These are phyloP conservation scores for Chlamydotis undulata DNA, from an alignment of 2,113 vertebrate species.

Conservation along the genomic window DNA sequence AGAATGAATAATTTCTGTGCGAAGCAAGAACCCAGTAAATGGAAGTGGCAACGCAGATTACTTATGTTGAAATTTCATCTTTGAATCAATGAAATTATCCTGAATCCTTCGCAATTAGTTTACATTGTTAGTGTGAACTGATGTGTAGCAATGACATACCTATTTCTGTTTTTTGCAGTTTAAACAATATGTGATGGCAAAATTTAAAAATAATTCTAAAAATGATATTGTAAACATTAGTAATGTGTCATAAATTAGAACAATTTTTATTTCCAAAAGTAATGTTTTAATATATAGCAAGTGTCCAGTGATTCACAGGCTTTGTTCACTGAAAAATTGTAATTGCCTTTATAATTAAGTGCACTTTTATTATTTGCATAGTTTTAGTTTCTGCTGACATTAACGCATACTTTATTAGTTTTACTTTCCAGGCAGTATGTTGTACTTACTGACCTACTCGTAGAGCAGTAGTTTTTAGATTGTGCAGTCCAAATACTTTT, in stretches of 20 bases:
- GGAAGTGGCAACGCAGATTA: background rate
- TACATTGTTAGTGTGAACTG: background rate
- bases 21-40: background rate
- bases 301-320: background rate
- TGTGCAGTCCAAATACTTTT: background rate
- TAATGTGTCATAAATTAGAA: background rate
- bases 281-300: background rate
- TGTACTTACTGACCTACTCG: background rate
- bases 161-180: background rate
- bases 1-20: background rate
- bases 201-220: background rate
- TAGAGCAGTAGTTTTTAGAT: background rate
- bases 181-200: background rate
- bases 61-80: background rate
- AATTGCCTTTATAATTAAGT: slow-evolving; percentile 5
- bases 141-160: background rate
- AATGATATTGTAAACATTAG: background rate
- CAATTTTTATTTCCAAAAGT: background rate
- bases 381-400: background rate
- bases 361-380: background rate
- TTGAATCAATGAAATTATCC: background rate
- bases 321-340: background rate
- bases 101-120: background rate
- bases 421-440: background rate
- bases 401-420: background rate